These are phyloP conservation scores for Euura saliciscinereae DNA, from an alignment of 1,140 invertebrate species.

Conservation along the genomic window DNA sequence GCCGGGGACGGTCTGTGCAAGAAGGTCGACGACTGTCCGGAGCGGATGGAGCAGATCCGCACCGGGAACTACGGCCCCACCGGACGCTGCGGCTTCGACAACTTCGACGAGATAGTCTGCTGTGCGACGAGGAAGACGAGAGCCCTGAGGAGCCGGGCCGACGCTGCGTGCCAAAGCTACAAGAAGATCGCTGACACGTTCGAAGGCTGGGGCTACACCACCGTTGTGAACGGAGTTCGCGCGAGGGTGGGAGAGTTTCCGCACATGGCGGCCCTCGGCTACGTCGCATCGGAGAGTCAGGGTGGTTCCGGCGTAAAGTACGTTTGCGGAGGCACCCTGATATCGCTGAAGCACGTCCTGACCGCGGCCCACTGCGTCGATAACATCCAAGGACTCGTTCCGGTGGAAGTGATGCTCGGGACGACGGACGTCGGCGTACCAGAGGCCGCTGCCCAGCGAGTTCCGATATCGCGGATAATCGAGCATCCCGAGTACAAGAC, in stretches of 20 bases:
- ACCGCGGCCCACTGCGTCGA: constrained; percentile 84
- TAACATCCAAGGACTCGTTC: constrained; percentile 43
- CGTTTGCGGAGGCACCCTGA: constrained; percentile 81
- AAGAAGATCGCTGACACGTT: constrained; percentile 34
- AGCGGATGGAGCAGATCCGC: constrained; percentile 36
- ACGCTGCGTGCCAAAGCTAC: constrained; percentile 29
- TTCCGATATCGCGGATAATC: constrained; percentile 40
- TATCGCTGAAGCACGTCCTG: constrained; percentile 74
- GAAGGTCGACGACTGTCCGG: constrained; percentile 41
- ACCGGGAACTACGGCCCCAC: constrained; percentile 30
- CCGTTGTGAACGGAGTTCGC: constrained; percentile 33
- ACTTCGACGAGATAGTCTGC: constrained; percentile 46
- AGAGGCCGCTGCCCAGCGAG: constrained; percentile 34
- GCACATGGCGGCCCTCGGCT: constrained; percentile 47
- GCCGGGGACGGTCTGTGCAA: constrained; percentile 39
- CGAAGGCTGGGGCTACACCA: constrained; percentile 33
- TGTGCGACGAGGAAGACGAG: constrained; percentile 30
- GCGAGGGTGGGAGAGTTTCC: constrained; percentile 42
- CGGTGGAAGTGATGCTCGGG: constrained; percentile 49
- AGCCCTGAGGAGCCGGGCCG: not conserved
- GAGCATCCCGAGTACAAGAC: constrained; percentile 53
- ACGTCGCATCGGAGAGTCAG: constrained; percentile 25
- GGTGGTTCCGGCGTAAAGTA: constrained; percentile 50
- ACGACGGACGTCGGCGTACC: constrained; percentile 32
- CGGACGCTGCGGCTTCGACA: constrained; percentile 43